phyloP scores from a whole-genome alignment of 2,888 invertebrate species.

The Eucera pruinosa region DNA sequence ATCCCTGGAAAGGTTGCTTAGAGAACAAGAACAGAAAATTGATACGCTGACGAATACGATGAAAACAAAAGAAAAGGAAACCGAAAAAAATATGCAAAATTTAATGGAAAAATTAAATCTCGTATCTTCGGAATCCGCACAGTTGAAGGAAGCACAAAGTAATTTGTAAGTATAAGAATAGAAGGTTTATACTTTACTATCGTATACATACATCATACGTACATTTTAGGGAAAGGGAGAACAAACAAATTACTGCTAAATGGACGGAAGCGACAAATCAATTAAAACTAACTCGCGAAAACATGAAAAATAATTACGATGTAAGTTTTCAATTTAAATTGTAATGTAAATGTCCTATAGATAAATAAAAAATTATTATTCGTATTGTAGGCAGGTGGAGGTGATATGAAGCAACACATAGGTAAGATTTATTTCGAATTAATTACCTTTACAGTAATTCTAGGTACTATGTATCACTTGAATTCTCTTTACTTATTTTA shows the following conservation, averaged over 20 bases:
- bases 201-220: neutral
- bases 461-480: too few relatives aligned
- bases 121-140: conserved; percentile 67
- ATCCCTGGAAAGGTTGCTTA: conserved; percentile 85
- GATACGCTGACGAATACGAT: conserved; percentile 67
- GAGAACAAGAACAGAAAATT: conserved; percentile 79
- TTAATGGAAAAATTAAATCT: conserved; percentile 75
- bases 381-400: conserved; percentile 64
- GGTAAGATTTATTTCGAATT: conserved; percentile 55
- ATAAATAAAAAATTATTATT: conserved; percentile 43
- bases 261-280: conserved; percentile 72
- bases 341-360: neutral
- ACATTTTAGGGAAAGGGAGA: conserved; percentile 77
- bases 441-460: too few relatives aligned
- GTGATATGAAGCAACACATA: conserved; percentile 70
- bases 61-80: conserved; percentile 73
- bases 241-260: conserved; percentile 75
- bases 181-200: neutral
- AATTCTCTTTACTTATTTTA: too few relatives aligned
- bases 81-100: conserved; percentile 71
- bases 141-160: conserved; percentile 74
- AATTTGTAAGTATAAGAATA: conserved; percentile 70
- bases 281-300: conserved; percentile 76
- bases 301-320: conserved; percentile 78
- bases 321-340: conserved; percentile 50